phyloP scores from a whole-genome alignment of 2,888 invertebrate genomes.

The Mimachlamys varia region DNA sequence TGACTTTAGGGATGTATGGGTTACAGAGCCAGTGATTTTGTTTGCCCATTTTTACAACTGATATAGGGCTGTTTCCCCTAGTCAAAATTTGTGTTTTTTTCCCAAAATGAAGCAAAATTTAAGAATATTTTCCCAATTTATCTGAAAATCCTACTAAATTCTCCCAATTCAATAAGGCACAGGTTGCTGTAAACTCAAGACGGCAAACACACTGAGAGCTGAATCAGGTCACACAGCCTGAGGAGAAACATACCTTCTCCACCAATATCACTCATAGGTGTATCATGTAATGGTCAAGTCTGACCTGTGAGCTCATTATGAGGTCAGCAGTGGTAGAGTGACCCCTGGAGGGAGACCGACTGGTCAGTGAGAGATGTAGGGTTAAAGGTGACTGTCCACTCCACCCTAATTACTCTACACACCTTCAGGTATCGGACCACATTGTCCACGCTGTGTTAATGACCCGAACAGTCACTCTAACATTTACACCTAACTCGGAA shows the following conservation, averaged over 20 bases:
- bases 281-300: neutral
- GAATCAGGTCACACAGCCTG: neutral
- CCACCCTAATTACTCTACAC: neutral
- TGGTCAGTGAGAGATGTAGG: neutral
- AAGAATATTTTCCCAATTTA: too few relatives aligned
- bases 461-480: neutral
- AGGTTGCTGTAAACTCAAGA: too few relatives aligned
- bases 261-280: neutral
- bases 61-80: too few relatives aligned
- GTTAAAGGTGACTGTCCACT: conserved; percentile 18
- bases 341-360: neutral
- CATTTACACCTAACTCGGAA: neutral
- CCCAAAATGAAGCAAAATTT: too few relatives aligned
- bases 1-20: too few relatives aligned
- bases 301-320: conserved; percentile 24
- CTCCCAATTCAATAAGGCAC: too few relatives aligned
- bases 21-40: too few relatives aligned
- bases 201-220: too few relatives aligned
- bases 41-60: too few relatives aligned
- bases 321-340: conserved; percentile 5
- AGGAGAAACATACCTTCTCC: neutral
- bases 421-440: neutral
- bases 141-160: too few relatives aligned
- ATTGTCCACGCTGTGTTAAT: neutral
- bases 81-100: too few relatives aligned